Percentiles rank a stretch among this genome's conserved stretches.
phyloP scores from a whole-genome alignment of 2,113 vertebrate genomes.

The Patagioenas fasciata region DNA sequence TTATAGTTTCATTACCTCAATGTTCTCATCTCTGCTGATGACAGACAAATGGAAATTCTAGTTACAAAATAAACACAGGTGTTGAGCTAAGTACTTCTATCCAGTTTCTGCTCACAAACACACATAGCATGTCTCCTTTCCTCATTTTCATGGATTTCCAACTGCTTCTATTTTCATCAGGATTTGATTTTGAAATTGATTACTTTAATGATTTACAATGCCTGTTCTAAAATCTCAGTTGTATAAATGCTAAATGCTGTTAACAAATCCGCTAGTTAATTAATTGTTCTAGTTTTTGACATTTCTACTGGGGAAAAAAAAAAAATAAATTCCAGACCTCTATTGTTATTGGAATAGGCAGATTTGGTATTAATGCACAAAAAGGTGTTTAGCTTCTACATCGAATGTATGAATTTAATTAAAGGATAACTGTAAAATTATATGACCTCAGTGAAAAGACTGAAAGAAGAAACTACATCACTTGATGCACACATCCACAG shows the following conservation, averaged over 20 bases:
- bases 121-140: background rate
- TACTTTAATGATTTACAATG: background rate
- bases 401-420: background rate
- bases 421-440: background rate
- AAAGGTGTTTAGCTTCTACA: background rate
- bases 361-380: background rate
- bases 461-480: background rate
- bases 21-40: background rate
- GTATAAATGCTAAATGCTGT: background rate
- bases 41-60: background rate
- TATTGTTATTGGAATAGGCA: background rate
- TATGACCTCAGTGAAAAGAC: background rate
- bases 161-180: background rate
- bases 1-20: constrained; percentile 25
- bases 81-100: background rate
- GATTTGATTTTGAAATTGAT: background rate
- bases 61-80: background rate
- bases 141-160: background rate
- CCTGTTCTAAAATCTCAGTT: background rate
- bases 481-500: background rate
- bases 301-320: background rate
- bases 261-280: background rate
- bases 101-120: background rate
- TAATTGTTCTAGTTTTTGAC: background rate
- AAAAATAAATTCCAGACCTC: background rate